Base-by-base conservation (phyloP, 2,888 invertebrate species). In the Sinelater perroti region DNA sequence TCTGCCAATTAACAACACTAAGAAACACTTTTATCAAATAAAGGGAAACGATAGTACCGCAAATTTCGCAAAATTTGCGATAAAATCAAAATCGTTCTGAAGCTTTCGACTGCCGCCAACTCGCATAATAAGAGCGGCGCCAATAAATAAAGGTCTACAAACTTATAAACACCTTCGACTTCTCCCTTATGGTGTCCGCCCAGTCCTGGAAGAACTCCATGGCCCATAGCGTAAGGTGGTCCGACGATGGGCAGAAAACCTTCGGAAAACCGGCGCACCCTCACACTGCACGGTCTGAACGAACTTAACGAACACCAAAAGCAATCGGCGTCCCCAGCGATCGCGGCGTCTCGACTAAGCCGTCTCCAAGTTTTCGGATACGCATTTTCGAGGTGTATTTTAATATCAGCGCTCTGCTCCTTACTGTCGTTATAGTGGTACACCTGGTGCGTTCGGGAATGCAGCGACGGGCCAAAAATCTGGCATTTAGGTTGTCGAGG, bases 151-250 rank as follows among this genome's bases (percentile, higher is more conserved):
- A 17, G 16, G 7, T 31, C 20, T 18, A 46, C 28, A 16, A 26
- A 7, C 28, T n/a, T 45, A 40, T 46, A 33, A 42, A 36, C 50
- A 61, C 42, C 31, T 59, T 52, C 31, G 36, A 13, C 26, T 54
- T 56, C 17, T 42, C 30, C 44, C 56, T 63, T 61, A 63, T 52
- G 16, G 55, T 56, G 51, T 68, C 65, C 68, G 74, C 70, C 78
- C 78, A 79, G 71, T 78, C 79, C 70, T 78, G 76, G 67, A 78
- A 79, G 70, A 70, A 78, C 77, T 79, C 79, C 79, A 78, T 79
- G 67, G 74, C 71, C 78, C 78, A 78, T 78, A 74, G 65, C 51
- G 38, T 51, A 50, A 30, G 11, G 38, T 17, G 21, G 28, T 24
- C 30, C 30, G 3, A 18, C 20, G 36, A 45, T 6, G 24, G 13